Evolutionary conservation across 2,888 invertebrate species (phyloP), one percentile per base, ranked within the genome.

Genomic region (Balanococcus diminutus): DNA sequence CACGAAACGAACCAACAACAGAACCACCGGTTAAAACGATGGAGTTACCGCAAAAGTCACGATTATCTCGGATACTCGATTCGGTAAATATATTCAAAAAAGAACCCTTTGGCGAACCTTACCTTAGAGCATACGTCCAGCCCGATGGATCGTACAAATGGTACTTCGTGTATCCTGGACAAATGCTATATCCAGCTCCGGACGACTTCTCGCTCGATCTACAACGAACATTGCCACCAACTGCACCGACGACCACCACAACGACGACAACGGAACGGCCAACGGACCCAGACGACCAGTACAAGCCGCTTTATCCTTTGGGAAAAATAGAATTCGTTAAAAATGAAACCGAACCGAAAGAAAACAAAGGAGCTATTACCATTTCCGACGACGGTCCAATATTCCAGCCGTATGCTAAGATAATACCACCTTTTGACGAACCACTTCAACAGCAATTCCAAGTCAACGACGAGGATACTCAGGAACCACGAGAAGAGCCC

Each of bases 321-420:
- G 75, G 75, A 32, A 75, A 32, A 31, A 32, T 75, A n/a, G 75
- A 75, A 75, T 32, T 75, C 28, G 32, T 75, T 75, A 75, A 75
- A 75, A 75, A 75, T 32, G 32, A 31, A 75, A 75, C 32, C 75
- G 75, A 32, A 32, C 75, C 31, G 5, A 31, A 32, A 19, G 25
- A 75, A 32, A 75, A 75, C 32, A n/a, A n/a, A 19, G 32, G 75
- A 36, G 32, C 31, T 0, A 32, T 75, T 14, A 16, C 16, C 19
- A 75, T 75, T 6, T 75, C 32, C 1, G 9, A 75, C n/a, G 9
- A 6, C 14, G 75, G 75, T 6, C 75, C 75, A 2, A 32, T 75
- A 16, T 75, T 75, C n/a, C 75, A 75, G 19, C 75, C 75, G 1
- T 75, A 22, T 9, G 75, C 32, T 32, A 14, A 75, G 9, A 75